A percentile compares a stretch with the other conserved stretches of the same genome.
These are phyloP conservation scores for Palythoa grandis DNA, from an alignment of 92 coral and sea anemone species.

Conservation along the genomic window DNA sequence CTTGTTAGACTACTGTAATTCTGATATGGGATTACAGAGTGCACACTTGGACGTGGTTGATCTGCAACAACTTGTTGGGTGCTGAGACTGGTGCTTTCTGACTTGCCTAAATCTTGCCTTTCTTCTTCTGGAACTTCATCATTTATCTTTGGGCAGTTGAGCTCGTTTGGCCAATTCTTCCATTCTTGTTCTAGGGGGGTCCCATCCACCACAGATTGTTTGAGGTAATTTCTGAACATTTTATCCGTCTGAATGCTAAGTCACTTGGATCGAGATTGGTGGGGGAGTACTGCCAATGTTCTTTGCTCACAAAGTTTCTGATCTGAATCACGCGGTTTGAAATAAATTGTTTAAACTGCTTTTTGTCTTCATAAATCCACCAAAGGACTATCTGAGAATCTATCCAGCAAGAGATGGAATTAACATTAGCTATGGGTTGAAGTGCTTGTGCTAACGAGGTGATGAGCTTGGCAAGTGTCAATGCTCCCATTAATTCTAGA, in stretches of 20 bases:
- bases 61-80: background rate
- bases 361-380: constrained; percentile 52
- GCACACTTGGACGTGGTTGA: background rate
- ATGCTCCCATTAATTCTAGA: constrained; percentile 56
- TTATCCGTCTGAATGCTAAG: constrained; percentile 45
- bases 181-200: background rate
- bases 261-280: constrained; percentile 55
- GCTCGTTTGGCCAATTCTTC: constrained; percentile 29
- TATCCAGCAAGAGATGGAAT: constrained; percentile 27
- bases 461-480: constrained; percentile 46
- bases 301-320: constrained; percentile 5
- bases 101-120: background rate
- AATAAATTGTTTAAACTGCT: constrained; percentile 51
- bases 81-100: constrained; percentile 13
- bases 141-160: background rate
- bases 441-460: constrained; percentile 28
- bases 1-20: constrained; percentile 39
- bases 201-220: constrained; percentile 44
- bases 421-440: constrained; percentile 12
- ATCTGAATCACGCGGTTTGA: constrained; percentile 22
- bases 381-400: constrained; percentile 47
- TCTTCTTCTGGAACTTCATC: background rate
- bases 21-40: constrained; percentile 20
- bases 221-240: constrained; percentile 31
- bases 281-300: constrained; percentile 44